A percentile compares a stretch with the other conserved stretches of the same genome.
Evolutionary conservation across 2,797 vertebrate species (phyloP).

Genomic region (Thalassophryne amazonica): DNA sequence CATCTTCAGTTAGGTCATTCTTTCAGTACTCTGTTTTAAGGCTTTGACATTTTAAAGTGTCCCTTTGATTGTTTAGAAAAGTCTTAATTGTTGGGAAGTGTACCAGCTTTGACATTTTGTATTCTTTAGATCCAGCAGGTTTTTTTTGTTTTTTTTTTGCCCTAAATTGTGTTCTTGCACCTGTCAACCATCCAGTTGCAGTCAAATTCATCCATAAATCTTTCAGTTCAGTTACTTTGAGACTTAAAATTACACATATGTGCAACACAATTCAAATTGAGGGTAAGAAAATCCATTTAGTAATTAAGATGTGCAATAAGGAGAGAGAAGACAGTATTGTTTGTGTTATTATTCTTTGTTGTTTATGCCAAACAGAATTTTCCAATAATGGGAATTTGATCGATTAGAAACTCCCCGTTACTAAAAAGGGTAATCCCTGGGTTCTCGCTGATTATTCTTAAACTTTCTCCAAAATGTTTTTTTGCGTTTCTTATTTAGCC

Average conservation of each 20-base stretch:
- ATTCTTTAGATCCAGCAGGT: conserved; percentile 27
- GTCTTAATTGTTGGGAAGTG: conserved; percentile 32
- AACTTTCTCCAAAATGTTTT: too few relatives aligned
- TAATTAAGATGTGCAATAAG: conserved; percentile 65
- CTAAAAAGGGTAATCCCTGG: too few relatives aligned
- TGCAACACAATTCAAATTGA: conserved; percentile 32
- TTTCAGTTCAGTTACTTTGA: conserved; percentile 27
- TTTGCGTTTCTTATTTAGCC: conserved; percentile 34
- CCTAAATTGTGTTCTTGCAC: conserved; percentile 11
- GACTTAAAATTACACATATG: conserved; percentile 15
- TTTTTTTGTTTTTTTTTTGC: too few relatives aligned
- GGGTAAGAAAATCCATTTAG: conserved; percentile 44
- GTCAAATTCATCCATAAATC: conserved; percentile 19
- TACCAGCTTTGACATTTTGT: conserved; percentile 38
- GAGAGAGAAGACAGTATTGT: conserved; percentile 44
- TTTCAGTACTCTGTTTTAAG: conserved; percentile 57
- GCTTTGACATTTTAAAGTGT: conserved; percentile 53
- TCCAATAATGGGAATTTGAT: neutral
- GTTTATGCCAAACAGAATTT: conserved; percentile 28
- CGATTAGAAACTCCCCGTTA: neutral
- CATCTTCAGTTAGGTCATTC: conserved; percentile 25
- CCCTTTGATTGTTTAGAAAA: conserved; percentile 37
- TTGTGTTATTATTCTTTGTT: conserved; percentile 57
- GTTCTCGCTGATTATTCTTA: too few relatives aligned
- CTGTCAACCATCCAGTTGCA: conserved; percentile 26